Percentiles rank a stretch among this genome's conserved stretches.
phyloP scores from a whole-genome alignment of 2,888 invertebrate genomes.

The Gastrophysa polygoni region DNA sequence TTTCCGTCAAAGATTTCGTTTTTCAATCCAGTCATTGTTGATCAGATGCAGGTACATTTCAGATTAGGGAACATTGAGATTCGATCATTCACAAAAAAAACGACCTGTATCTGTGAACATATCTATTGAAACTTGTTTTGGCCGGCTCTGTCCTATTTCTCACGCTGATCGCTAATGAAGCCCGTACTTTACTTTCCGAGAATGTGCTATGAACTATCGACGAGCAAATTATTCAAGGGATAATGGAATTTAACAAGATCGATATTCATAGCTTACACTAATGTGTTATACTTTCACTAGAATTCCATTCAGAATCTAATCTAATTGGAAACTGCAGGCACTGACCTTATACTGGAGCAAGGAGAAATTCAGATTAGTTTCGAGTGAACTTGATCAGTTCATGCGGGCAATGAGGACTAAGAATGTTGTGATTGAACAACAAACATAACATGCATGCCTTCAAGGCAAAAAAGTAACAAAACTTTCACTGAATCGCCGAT shows the following conservation, averaged over 20 bases:
- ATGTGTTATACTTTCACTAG: conserved; percentile 22
- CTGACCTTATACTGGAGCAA: neutral
- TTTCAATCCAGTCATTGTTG: no score
- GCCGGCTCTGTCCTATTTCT: no score
- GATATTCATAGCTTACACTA: neutral
- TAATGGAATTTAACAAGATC: neutral
- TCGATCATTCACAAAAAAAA: no score
- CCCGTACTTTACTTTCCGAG: no score
- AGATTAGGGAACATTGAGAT: no score
- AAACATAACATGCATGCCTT: neutral
- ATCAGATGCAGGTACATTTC: no score
- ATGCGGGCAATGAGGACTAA: neutral
- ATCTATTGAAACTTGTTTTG: no score
- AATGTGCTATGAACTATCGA: neutral
- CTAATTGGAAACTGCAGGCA: neutral
- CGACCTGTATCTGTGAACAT: no score
- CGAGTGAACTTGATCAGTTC: neutral
- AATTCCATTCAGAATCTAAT: neutral
- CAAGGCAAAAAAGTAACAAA: neutral
- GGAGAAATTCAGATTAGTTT: neutral
- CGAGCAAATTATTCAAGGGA: neutral
- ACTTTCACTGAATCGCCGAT: neutral
- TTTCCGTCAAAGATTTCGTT: no score
- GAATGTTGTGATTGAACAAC: neutral
- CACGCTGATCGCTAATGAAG: no score